Evolutionary conservation across 2,797 vertebrate genomes (phyloP).

Genomic region (Coccyzus lansbergi): DNA sequence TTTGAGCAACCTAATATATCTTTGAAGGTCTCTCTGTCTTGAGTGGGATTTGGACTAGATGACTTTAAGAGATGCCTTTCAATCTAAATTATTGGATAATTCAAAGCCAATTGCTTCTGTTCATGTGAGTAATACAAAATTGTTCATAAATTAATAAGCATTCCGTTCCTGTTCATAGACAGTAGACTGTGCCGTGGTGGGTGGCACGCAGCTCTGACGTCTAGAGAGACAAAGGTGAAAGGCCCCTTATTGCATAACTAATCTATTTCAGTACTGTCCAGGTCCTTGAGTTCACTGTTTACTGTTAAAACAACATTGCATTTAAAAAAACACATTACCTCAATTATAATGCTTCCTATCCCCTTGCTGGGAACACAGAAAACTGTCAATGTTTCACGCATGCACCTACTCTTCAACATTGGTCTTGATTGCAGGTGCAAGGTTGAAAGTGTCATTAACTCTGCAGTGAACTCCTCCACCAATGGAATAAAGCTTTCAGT

Average conservation of each 20-base stretch:
- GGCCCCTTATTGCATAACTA: not conserved
- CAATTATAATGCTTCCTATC: not conserved
- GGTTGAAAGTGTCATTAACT: not conserved
- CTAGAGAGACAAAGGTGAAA: not conserved
- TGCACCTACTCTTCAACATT: not conserved
- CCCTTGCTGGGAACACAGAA: not conserved
- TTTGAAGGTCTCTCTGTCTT: not conserved
- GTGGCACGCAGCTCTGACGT: too few relatives aligned
- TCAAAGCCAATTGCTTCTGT: not conserved
- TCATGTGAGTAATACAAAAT: not conserved
- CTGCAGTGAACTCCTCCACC: not conserved
- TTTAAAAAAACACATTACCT: not conserved
- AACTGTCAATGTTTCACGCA: not conserved
- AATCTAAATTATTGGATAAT: not conserved
- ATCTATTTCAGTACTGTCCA: not conserved
- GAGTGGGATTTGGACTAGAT: not conserved
- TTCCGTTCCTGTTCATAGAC: not conserved
- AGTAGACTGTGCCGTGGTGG: too few relatives aligned
- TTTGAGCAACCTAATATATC: not conserved
- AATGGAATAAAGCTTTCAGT: not conserved
- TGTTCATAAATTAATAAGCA: not conserved
- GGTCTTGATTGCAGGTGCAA: constrained; percentile 3
- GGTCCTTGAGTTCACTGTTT: not conserved
- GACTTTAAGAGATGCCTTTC: not conserved
- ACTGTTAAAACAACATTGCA: not conserved